phyloP scores from a whole-genome alignment of 2,888 invertebrate species.

The Noctua pronuba region DNA sequence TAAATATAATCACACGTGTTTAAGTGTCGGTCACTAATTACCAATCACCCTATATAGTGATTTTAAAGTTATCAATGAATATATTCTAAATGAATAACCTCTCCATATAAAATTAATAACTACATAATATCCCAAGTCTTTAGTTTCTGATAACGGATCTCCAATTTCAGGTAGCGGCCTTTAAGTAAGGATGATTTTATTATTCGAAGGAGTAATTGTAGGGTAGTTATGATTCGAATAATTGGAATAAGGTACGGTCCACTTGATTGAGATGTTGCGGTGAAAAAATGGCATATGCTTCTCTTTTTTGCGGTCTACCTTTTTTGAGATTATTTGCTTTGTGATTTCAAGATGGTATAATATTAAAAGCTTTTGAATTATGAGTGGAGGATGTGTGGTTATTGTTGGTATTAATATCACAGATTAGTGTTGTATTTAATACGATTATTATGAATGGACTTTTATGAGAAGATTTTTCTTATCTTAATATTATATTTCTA shows the following conservation, averaged over 20 bases:
- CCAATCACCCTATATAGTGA: too few species aligned
- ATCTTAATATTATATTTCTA: not conserved
- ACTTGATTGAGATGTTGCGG: constrained; percentile 61
- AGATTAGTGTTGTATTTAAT: constrained; percentile 25
- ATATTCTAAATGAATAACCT: too few species aligned
- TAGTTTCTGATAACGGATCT: constrained; percentile 40
- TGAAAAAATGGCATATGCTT: constrained; percentile 53
- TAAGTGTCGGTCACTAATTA: too few species aligned
- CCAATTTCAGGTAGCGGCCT: constrained; percentile 64
- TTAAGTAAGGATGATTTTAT: constrained; percentile 56
- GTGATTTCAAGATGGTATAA: constrained; percentile 31
- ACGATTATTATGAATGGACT: constrained; percentile 21
- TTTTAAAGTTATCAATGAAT: too few species aligned
- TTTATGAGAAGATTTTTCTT: not conserved
- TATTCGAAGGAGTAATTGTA: constrained; percentile 57
- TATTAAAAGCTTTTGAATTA: constrained; percentile 35
- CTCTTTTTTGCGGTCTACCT: constrained; percentile 40
- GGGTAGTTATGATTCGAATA: constrained; percentile 53
- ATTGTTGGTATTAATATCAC: constrained; percentile 18
- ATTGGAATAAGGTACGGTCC: constrained; percentile 57
- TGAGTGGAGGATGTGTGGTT: constrained; percentile 6
- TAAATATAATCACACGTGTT: too few species aligned
- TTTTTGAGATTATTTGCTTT: constrained; percentile 57
- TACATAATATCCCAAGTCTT: not conserved
- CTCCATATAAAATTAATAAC: not conserved